These are phyloP conservation scores for Microcebus lehilahytsara DNA, from an alignment of 2,113 vertebrate species.

Conservation along the genomic window DNA sequence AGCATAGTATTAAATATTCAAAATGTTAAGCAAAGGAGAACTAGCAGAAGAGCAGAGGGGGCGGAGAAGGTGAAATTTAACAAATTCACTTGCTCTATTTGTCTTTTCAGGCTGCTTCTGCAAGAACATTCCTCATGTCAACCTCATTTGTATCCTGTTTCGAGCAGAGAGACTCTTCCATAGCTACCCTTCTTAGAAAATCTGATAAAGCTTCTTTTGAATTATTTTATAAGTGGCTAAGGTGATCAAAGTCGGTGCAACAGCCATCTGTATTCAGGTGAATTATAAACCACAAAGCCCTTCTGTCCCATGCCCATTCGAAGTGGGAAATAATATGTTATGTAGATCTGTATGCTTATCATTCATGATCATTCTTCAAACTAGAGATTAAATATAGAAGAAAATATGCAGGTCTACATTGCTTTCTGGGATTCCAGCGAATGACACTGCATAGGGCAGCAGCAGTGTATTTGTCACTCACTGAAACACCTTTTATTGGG, in stretches of 20 bases:
- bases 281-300: neutral
- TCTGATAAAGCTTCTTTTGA: slow-evolving; percentile 17
- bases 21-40: slow-evolving; percentile 48
- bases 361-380: neutral
- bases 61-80: slow-evolving; percentile 42
- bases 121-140: slow-evolving; percentile 56
- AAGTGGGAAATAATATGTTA: neutral
- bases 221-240: slow-evolving; percentile 16
- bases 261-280: neutral
- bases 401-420: neutral
- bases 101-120: slow-evolving; percentile 49
- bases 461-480: neutral
- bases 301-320: neutral
- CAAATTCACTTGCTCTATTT: slow-evolving; percentile 31
- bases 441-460: too few relatives aligned
- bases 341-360: neutral
- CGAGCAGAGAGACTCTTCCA: slow-evolving; percentile 39
- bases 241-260: neutral
- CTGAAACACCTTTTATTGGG: neutral
- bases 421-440: neutral
- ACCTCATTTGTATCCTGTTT: slow-evolving; percentile 47
- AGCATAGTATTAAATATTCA: slow-evolving; percentile 60
- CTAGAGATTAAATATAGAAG: neutral
- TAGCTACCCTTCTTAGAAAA: slow-evolving; percentile 42
- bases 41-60: slow-evolving; percentile 44